These are phyloP conservation scores for Tapirus indicus DNA, from an alignment of 2,797 vertebrate genomes.

Conservation along the genomic window DNA sequence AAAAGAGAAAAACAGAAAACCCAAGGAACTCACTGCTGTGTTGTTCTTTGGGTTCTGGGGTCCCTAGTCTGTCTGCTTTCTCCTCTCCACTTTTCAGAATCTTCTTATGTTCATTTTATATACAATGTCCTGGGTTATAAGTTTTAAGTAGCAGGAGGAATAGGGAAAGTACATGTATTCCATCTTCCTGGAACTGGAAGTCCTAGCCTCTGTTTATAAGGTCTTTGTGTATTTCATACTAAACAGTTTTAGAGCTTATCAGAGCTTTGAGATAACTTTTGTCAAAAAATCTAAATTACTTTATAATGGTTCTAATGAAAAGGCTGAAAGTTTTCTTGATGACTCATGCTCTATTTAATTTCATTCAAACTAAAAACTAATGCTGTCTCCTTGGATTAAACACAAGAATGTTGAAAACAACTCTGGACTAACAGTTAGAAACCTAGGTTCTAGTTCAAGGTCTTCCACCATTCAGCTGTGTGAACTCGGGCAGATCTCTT, in stretches of 20 bases:
- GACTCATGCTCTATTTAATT: constrained; percentile 19
- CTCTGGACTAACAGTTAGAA: background rate
- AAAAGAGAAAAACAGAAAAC: constrained; percentile 14
- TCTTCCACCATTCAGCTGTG: background rate
- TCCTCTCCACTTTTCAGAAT: constrained; percentile 9
- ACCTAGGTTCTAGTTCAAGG: background rate
- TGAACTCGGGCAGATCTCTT: background rate
- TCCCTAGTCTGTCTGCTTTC: background rate
- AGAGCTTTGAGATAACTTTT: constrained; percentile 32
- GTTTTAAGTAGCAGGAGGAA: constrained; percentile 25
- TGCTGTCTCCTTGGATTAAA: constrained; percentile 25
- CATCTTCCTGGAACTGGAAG: background rate
- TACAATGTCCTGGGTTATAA: background rate
- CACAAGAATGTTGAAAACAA: constrained; percentile 32
- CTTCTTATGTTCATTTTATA: constrained; percentile 32
- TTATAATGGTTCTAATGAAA: constrained; percentile 55
- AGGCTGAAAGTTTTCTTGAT: constrained; percentile 1
- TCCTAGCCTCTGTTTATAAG: constrained; percentile 4
- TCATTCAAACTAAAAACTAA: constrained; percentile 34
- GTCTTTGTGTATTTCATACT: constrained; percentile 38
- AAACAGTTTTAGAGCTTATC: background rate
- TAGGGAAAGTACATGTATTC: background rate
- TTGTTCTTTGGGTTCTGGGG: background rate
- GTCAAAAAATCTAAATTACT: constrained; percentile 58
- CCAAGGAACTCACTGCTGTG: background rate